Base-by-base conservation (phyloP, 1,140 invertebrate species). In the Agrypnia vestita region DNA sequence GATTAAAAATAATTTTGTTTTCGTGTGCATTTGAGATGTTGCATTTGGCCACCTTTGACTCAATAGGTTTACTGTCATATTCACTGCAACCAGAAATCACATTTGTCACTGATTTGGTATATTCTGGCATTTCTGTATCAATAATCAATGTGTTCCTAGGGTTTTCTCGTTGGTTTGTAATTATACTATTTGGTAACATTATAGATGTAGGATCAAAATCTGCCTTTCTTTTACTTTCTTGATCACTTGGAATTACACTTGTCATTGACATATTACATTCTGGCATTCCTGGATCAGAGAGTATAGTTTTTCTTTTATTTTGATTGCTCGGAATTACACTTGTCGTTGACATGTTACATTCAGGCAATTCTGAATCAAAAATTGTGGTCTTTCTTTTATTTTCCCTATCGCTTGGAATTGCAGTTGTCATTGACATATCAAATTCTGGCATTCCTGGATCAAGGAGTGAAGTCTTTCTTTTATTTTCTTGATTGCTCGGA, bases 241-340 rank as follows among this genome's bases (percentile, higher is more conserved):
- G 25, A 35, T 35, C 25, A 35, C 25, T 35, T 6, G 25, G 25
- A 35, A 35, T 35, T 3, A 35, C 25, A 35, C 25, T 35, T 35
- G 77, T 79, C 43, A 79, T 79, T 11, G 77, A 72, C 77, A 73
- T 79, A 4, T 79, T 55, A n/a, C 53, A 62, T 17, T 75, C 77
- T 17, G 56, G 4, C 4, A 25, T 64, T 6, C 74, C 11, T 53
- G 25, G 15, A 64, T 80, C 78, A 62, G 61, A 75, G 25, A 80
- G 10, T 21, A 75, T 1, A 11, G 13, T 67, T 43, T 67, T 35
- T 67, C 13, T 35, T 35, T 35, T 35, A 35, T 35, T 35, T 35
- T 35, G 25, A 35, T 35, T 6, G 6, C 25, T 35, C 25, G 25
- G 21, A 12, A 62, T 62, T 3, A 62, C 21, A 25, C 13, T 19